Base-by-base conservation (phyloP, 2,113 vertebrate species). In the Strix uralensis region DNA sequence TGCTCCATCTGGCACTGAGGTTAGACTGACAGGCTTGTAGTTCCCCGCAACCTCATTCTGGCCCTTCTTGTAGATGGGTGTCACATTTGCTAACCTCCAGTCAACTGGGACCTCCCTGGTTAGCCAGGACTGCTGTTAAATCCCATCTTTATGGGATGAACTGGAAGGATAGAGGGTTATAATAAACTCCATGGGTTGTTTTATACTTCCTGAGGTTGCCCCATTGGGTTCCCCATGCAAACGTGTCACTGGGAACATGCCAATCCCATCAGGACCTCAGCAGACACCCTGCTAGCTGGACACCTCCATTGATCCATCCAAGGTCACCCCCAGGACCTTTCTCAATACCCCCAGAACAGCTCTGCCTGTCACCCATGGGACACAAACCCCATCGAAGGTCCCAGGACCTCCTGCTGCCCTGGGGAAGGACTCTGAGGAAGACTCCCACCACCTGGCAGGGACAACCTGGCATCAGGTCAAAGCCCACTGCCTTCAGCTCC, bases 321-420 rank as follows among this genome's bases (percentile, higher is more conserved):
- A 6, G 10, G 3, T 10, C 30, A 34, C 27, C 9, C 29, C 21
- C 73, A 70, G 51, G 11, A 51, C 3, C 21, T 15, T 27, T 55
- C 67, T 59, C 58, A 86, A 49, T 36, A 47, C 18, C 15, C 55
- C 7, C 19, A 66, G 13, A 15, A 63, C 4, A 6, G 32, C 67
- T 80, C 69, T 87, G 51, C 14, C 63, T 2, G 0, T 29, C 40
- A 17, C 10, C 26, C 10, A 1, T 0, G 15, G 12, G 61, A 44
- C 62, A 25, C 55, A 55, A 17, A 67, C 30, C 30, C 71, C 70
- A 40, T 2, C 47, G 32, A n/a, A 29, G 59, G 15, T 25, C 15
- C 63, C 46, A 65, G 17, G 23, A 32, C 21, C 44, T 63, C 9
- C 77, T 36, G 17, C 23, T 71, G 42, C 21, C 10, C n/a, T 40